Evolutionary conservation across 2,113 vertebrate genomes (phyloP).

Genomic region (Halcyon senegalensis): DNA sequence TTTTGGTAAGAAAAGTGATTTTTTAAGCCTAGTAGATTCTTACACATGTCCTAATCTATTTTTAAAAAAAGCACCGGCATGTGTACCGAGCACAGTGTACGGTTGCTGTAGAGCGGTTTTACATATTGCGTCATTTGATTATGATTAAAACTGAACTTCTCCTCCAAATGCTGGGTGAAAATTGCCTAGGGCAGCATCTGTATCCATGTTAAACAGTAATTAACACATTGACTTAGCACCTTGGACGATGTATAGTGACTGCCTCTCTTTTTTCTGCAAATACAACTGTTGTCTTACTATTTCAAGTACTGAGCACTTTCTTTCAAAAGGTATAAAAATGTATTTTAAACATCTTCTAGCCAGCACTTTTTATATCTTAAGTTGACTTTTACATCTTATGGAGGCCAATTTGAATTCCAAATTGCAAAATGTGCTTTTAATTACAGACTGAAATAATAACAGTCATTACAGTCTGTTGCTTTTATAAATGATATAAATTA

Average conservation of each 20-base stretch:
- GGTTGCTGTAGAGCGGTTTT: neutral
- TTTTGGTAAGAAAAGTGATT: conserved; percentile 2
- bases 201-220: conserved; percentile 20
- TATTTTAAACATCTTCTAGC: neutral
- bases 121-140: neutral
- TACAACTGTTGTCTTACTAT: neutral
- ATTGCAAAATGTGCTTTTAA: neutral
- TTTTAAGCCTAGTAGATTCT: neutral
- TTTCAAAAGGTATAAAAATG: neutral
- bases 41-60: neutral
- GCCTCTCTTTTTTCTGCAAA: neutral
- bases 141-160: conserved; percentile 7
- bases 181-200: conserved; percentile 16
- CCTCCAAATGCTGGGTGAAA: neutral
- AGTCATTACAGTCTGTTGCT: neutral
- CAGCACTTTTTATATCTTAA: neutral
- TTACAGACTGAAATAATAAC: neutral
- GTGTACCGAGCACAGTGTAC: neutral
- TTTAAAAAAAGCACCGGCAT: neutral
- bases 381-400: neutral
- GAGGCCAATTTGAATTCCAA: neutral
- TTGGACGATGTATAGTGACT: neutral
- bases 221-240: conserved; percentile 1
- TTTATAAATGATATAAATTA: neutral
- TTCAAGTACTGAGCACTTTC: neutral